A percentile compares a stretch with the other conserved stretches of the same genome.
Evolutionary conservation across 2,113 vertebrate species (phyloP).

Genomic region (Gulo gulo): DNA sequence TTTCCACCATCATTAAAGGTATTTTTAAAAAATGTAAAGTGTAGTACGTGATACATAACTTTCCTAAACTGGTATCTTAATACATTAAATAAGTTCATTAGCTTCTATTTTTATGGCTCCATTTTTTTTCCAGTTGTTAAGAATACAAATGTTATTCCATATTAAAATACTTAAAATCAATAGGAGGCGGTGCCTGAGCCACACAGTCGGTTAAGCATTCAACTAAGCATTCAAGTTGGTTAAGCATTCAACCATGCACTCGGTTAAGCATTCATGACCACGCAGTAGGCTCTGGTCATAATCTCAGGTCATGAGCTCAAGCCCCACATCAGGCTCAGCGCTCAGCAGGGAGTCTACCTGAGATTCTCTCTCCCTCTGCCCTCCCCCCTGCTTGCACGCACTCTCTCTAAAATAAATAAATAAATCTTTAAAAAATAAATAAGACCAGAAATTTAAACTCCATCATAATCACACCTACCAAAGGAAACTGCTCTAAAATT

Average conservation of each 20-base stretch:
- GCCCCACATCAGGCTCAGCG: not conserved
- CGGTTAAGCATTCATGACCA: not conserved
- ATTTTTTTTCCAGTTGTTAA: not conserved
- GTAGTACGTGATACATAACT: not conserved
- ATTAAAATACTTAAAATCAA: not conserved
- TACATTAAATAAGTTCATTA: not conserved
- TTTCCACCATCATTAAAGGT: not conserved
- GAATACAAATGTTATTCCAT: not conserved
- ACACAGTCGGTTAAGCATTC: not conserved
- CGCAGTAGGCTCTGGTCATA: not conserved
- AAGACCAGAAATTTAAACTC: not conserved
- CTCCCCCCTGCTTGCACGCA: not conserved
- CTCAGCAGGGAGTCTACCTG: not conserved
- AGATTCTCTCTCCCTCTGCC: not conserved
- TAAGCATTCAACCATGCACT: not conserved
- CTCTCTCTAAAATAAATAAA: not conserved
- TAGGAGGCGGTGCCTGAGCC: not conserved
- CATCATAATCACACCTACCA: not conserved
- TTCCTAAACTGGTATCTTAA: not conserved
- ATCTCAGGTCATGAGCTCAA: not conserved
- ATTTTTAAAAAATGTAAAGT: not conserved
- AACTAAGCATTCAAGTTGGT: not conserved
- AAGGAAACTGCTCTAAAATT: not conserved
- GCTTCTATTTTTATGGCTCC: not conserved
- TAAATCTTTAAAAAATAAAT: not conserved